Conservation (phyloP, 2,113 vertebrate species). For the Plestiodon gilberti region DNA sequence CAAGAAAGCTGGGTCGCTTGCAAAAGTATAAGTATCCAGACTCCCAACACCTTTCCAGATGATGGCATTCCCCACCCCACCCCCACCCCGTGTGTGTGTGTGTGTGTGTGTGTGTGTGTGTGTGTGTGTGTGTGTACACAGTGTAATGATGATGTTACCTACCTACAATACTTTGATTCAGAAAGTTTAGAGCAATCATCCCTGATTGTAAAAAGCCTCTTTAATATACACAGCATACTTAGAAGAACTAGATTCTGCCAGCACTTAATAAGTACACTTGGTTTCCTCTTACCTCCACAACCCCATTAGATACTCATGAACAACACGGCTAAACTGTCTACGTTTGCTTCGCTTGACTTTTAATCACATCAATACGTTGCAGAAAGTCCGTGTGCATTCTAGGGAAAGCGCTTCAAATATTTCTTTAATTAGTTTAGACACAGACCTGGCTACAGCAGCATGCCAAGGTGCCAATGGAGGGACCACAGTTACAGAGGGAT, state of each 20-base stretch:
- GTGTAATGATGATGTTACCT: too few relatives aligned
- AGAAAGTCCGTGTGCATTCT: not conserved
- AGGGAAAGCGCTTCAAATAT: not conserved
- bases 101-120: not conserved
- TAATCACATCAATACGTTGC: not conserved
- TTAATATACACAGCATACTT: rapidly evolving
- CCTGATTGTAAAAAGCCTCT: rapidly evolving
- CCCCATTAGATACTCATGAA: not conserved
- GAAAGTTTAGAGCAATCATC: not conserved
- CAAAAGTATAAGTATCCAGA: not conserved
- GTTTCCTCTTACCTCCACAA: not conserved
- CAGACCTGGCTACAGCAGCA: too few relatives aligned
- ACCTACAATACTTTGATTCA: not conserved
- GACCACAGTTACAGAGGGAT: too few relatives aligned
- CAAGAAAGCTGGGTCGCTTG: not conserved
- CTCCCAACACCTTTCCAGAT: not conserved
- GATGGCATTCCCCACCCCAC: not conserved
- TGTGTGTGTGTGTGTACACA: too few relatives aligned
- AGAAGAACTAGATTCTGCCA: not conserved
- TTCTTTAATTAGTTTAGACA: not conserved
- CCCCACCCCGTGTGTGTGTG: not conserved
- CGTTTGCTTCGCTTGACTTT: not conserved
- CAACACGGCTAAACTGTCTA: not conserved
- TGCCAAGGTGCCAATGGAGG: too few relatives aligned
- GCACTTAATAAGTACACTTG: not conserved